Base-by-base conservation (phyloP, 2,113 vertebrate species). In the Tachysurus vachellii region DNA sequence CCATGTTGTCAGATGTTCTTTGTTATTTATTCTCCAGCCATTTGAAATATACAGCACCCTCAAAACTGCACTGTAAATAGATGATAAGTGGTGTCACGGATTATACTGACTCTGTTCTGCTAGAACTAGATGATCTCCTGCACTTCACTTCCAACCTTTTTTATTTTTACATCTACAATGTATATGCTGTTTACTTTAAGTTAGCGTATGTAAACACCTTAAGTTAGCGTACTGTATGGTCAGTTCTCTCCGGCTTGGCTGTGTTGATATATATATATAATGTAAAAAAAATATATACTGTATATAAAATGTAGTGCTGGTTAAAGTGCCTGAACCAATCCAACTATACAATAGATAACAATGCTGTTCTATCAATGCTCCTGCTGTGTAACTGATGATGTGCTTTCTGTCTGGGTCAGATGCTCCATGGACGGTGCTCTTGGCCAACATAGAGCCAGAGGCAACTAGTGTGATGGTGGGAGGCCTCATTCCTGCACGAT, bases 381-480 rank as follows among this genome's bases (percentile, higher is more conserved):
- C 77, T 77, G 61, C 54, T 70, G 14, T 84, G 59, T 50, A 42
- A 64, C 68, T 87, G 44, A 80, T 53, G 17, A 42, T 83, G 21
- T 21, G 28, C 61, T 50, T 86, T 89, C 19, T 77, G 6, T 85
- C 8, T 11, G 77, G 47, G 23, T 57, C 90, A 99, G 98, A 98
- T 0, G 97, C 97, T 0, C 98, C 98, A 26, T 99, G 98, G 98
- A 97, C 95, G 0, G 94, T 97, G 84, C 97, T 99, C 76, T 92
- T 98, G 93, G 95, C 96, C 91, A 98, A 95, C 1, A 96, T 99
- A 62, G 97, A 98, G 89, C 97, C 98, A 0, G 97, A 97, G 91
- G 94, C 93, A 0, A 94, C 92, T 0, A 97, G 95, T 0, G 95
- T 98, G 85, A 91, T 88, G 0, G 97, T 99, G 83, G 93, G 95